These are phyloP conservation scores for Molorchus minor DNA, from an alignment of 2,888 invertebrate species.

Conservation along the genomic window DNA sequence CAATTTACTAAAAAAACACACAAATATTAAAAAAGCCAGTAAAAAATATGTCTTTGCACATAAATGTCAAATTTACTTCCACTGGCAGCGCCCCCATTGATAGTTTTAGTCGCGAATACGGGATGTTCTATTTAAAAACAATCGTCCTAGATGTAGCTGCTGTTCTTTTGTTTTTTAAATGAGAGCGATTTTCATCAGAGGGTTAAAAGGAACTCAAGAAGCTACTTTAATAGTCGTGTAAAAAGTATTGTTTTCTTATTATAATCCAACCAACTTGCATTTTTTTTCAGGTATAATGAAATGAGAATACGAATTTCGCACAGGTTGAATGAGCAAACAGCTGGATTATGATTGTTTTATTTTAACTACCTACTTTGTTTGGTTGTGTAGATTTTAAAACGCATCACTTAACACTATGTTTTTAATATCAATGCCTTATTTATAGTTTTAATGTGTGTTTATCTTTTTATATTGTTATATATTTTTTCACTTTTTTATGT, in stretches of 20 bases:
- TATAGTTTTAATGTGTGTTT: conserved; percentile 13
- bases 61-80: no score
- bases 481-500: conserved; percentile 19
- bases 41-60: no score
- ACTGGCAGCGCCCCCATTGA: no score
- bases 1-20: no score
- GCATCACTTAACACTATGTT: conserved; percentile 14
- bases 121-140: no score
- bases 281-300: conserved; percentile 67
- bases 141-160: no score
- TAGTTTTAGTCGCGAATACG: no score
- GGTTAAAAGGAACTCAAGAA: no score
- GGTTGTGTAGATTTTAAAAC: conserved; percentile 10
- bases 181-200: no score
- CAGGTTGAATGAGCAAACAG: conserved; percentile 29
- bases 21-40: no score
- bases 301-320: conserved; percentile 66
- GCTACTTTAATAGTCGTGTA: no score
- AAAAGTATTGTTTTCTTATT: neutral
- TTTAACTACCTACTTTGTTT: neutral
- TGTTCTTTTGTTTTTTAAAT: no score
- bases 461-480: conserved; percentile 24
- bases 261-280: conserved; percentile 24
- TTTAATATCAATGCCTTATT: conserved; percentile 17
- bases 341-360: conserved; percentile 25